Base-by-base conservation (phyloP, 2,797 vertebrate species). In the Holocentrus rufus region DNA sequence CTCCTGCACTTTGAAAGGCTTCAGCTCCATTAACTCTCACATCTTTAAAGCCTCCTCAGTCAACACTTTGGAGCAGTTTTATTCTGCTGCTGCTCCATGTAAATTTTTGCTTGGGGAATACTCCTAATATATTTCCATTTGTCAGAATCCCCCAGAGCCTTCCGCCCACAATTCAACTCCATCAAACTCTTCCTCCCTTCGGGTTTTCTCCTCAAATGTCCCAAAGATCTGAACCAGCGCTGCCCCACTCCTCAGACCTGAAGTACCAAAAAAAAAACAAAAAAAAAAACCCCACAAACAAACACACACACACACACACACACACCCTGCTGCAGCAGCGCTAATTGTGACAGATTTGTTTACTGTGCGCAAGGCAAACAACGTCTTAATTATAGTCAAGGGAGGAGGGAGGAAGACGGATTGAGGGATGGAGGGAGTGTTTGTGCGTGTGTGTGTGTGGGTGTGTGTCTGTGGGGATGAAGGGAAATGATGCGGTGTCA, bases 291-390 rank as follows among this genome's bases (percentile, higher is more conserved):
- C n/a, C n/a, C n/a, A n/a, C n/a, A n/a, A n/a, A n/a, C n/a, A n/a
- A n/a, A n/a, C n/a, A n/a, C n/a, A n/a, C n/a, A n/a, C n/a, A n/a
- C n/a, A n/a, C n/a, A n/a, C n/a, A n/a, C n/a, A n/a, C n/a, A n/a
- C n/a, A n/a, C 61, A 23, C 49, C 54, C 46, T 65, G 42, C 68
- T 53, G 56, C 69, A 71, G 59, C 65, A 54, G 53, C 15, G 0
- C 74, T 82, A 81, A 88, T 79, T 73, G 73, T 72, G 70, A 85
- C 74, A 74, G 72, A 85, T 84, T 74, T 84, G 83, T 85, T 85
- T 80, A 83, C 57, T 6, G 31, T 59, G 17, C 18, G 63, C 65
- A 67, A 67, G 10, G 56, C 39, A 84, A 72, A 82, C 61, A 61
- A 27, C 44, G 8, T 80, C 77, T 73, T 77, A 79, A 83, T 69